These are phyloP conservation scores for Pangasius larnaudii DNA, from an alignment of 2,797 vertebrate genomes.

Conservation along the genomic window DNA sequence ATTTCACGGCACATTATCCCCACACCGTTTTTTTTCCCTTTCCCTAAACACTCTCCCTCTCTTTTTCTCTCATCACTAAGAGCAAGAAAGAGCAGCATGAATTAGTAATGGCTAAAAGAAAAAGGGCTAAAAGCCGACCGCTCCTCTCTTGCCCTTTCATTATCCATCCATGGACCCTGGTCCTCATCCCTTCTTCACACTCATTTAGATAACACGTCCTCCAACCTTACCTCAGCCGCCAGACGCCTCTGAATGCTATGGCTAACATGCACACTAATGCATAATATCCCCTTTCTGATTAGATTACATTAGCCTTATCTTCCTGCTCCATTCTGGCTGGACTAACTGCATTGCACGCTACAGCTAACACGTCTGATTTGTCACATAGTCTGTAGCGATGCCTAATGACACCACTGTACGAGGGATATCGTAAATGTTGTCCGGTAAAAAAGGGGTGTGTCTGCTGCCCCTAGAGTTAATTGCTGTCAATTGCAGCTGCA, in stretches of 20 bases:
- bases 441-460: not conserved
- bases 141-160: slow-evolving; percentile 75
- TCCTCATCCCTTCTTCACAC: slow-evolving; percentile 80
- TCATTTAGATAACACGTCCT: slow-evolving; percentile 83
- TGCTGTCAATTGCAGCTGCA: slow-evolving; percentile 6
- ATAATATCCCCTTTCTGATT: slow-evolving; percentile 83
- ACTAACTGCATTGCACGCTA: slow-evolving; percentile 65
- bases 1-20: slow-evolving; percentile 89
- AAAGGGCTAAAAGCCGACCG: slow-evolving; percentile 81
- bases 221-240: slow-evolving; percentile 69
- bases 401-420: not conserved
- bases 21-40: slow-evolving; percentile 77
- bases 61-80: slow-evolving; percentile 48
- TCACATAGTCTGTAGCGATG: slow-evolving; percentile 24
- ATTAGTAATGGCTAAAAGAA: slow-evolving; percentile 85
- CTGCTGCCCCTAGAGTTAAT: slow-evolving; percentile 40
- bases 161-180: slow-evolving; percentile 73
- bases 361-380: slow-evolving; percentile 24
- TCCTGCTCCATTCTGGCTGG: slow-evolving; percentile 78
- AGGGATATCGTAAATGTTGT: slow-evolving; percentile 32
- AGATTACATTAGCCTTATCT: slow-evolving; percentile 82
- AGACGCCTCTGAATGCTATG: slow-evolving; percentile 69
- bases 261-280: slow-evolving; percentile 78
- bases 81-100: slow-evolving; percentile 79
- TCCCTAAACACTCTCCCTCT: slow-evolving; percentile 68